Conservation (phyloP, 1,140 invertebrate species). For the Eufriesea mexicana region DNA sequence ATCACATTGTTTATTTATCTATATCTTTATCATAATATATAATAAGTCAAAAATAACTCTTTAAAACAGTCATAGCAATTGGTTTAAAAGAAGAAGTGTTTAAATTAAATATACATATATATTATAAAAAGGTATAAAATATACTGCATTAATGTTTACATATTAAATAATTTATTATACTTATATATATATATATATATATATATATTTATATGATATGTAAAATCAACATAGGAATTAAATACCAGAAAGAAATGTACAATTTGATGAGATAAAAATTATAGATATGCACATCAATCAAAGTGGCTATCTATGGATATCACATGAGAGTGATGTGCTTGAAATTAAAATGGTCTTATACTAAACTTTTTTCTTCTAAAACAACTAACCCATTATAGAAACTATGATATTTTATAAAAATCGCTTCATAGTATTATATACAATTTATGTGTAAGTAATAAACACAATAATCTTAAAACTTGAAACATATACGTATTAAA, state of each 20-base stretch:
- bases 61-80: not conserved
- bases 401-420: not conserved
- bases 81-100: not conserved
- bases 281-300: conserved; percentile 25
- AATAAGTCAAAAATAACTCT: not conserved
- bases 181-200: not conserved
- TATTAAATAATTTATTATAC: not conserved
- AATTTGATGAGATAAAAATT: not conserved
- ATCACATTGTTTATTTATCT: not conserved
- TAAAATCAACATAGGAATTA: not conserved
- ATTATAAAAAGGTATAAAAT: not conserved
- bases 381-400: not conserved
- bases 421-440: not conserved
- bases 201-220: too few relatives aligned
- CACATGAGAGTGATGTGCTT: conserved; percentile 39
- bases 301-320: conserved; percentile 43
- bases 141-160: not conserved
- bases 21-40: not conserved
- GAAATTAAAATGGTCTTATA: not conserved
- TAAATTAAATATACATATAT: not conserved
- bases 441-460: not conserved
- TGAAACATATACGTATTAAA: not conserved
- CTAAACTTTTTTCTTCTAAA: not conserved
- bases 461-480: conserved; percentile 2
- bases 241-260: not conserved